A percentile compares a stretch with the other conserved stretches of the same genome.
Conservation (phyloP, 1,140 invertebrate species). For the Arion vulgaris region DNA sequence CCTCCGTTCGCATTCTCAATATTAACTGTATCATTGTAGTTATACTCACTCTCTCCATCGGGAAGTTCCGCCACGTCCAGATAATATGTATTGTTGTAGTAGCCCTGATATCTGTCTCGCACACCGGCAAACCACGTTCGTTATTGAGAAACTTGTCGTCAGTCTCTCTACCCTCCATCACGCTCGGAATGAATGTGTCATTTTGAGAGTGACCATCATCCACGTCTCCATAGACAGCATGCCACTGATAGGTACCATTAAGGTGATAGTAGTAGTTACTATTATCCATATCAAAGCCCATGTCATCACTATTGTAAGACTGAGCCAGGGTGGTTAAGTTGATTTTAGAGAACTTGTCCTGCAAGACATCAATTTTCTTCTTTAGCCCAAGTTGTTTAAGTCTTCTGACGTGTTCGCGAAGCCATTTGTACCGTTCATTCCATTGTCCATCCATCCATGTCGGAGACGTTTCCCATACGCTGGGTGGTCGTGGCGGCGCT, state of each 20-base stretch:
- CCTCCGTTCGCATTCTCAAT: background rate
- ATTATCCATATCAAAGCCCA: background rate
- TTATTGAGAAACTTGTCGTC: constrained; percentile 17
- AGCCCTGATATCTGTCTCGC: constrained; percentile 12
- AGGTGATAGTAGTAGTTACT: constrained; percentile 9
- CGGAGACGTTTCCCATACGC: background rate
- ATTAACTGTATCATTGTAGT: constrained; percentile 3
- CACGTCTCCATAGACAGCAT: background rate
- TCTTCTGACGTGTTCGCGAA: background rate
- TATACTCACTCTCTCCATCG: background rate
- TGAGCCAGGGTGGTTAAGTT: constrained; percentile 26
- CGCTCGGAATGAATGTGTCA: constrained; percentile 5
- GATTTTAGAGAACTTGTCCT: constrained; percentile 32
- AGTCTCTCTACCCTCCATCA: background rate
- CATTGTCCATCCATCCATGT: background rate
- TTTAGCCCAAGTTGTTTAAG: background rate
- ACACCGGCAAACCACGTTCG: constrained; percentile 15
- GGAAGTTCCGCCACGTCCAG: background rate
- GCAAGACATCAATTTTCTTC: constrained; percentile 34
- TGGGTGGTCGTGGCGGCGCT: background rate
- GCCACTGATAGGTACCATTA: constrained; percentile 2
- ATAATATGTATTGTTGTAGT: constrained; percentile 25
- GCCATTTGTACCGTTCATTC: constrained; percentile 26
- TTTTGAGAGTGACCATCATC: constrained; percentile 32
- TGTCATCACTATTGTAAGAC: background rate